A percentile compares a stretch with the other conserved stretches of the same genome.
Conservation (phyloP, 1,140 invertebrate species). For the Myzus persicae region DNA sequence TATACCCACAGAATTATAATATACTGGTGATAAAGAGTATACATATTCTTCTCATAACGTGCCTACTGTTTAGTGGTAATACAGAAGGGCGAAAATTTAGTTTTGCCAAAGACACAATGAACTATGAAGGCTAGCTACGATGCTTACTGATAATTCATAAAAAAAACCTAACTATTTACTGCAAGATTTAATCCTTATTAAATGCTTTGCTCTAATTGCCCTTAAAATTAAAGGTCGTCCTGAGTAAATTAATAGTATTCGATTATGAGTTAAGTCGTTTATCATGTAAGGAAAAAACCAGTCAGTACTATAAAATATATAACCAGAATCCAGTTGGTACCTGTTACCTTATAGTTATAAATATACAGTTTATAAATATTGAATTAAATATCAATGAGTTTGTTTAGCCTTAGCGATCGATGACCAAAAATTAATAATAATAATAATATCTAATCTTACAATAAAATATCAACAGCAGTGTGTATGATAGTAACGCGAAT, state of each 20-base stretch:
- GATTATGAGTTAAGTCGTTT: background rate
- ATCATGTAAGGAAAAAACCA: background rate
- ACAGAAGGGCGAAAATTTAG: background rate
- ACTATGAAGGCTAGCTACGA: background rate
- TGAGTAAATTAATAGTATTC: background rate
- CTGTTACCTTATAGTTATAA: background rate
- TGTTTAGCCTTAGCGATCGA: background rate
- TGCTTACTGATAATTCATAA: background rate
- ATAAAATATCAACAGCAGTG: background rate
- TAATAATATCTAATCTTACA: background rate
- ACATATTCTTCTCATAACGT: too few species aligned
- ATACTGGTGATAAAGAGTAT: too few species aligned
- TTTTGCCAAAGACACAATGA: background rate
- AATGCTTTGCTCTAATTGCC: background rate
- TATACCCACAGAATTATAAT: too few species aligned
- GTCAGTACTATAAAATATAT: background rate
- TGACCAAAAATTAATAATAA: constrained; percentile 18
- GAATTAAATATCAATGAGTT: background rate
- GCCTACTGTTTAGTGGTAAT: background rate
- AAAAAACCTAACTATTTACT: background rate
- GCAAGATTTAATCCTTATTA: background rate
- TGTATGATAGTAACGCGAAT: background rate
- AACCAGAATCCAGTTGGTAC: background rate
- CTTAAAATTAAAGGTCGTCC: background rate
- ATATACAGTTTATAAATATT: background rate